A percentile compares a stretch with the other conserved stretches of the same genome.
These are phyloP conservation scores for Aphyosemion australe DNA, from an alignment of 2,113 vertebrate species.

Conservation along the genomic window DNA sequence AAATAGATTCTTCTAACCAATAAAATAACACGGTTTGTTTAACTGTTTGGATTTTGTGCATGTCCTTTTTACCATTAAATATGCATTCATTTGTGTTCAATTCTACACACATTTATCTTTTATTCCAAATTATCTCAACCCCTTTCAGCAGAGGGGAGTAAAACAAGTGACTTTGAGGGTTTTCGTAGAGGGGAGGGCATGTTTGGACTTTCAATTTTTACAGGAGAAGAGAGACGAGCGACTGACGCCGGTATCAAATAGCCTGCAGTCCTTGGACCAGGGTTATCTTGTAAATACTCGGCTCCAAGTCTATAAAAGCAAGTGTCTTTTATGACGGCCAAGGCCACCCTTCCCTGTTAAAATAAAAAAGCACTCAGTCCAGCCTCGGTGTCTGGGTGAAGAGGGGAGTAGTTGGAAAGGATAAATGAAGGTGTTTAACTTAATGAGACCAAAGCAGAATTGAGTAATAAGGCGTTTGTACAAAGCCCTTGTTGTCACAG, in stretches of 20 bases:
- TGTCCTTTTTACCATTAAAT: slow-evolving; percentile 9
- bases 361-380: slow-evolving; percentile 75
- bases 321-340: slow-evolving; percentile 70
- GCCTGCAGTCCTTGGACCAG: slow-evolving; percentile 68
- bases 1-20: neutral
- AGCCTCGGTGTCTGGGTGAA: slow-evolving; percentile 52
- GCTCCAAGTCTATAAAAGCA: slow-evolving; percentile 75
- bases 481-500: slow-evolving; percentile 36
- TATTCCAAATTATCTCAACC: slow-evolving; percentile 24
- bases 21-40: neutral
- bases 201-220: slow-evolving; percentile 65
- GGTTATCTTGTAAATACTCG: slow-evolving; percentile 77
- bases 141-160: slow-evolving; percentile 22
- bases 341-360: slow-evolving; percentile 71
- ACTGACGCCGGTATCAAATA: slow-evolving; percentile 73
- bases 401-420: slow-evolving; percentile 35
- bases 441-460: slow-evolving; percentile 38
- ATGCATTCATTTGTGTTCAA: slow-evolving; percentile 16
- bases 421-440: slow-evolving; percentile 36
- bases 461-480: slow-evolving; percentile 27
- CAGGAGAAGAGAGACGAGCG: slow-evolving; percentile 55
- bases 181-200: slow-evolving; percentile 44
- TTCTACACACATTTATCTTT: slow-evolving; percentile 18
- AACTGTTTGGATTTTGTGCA: no score
- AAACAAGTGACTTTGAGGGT: slow-evolving; percentile 60